These are phyloP conservation scores for Yponomeuta evonymella DNA, from an alignment of 2,888 invertebrate species.

Conservation along the genomic window DNA sequence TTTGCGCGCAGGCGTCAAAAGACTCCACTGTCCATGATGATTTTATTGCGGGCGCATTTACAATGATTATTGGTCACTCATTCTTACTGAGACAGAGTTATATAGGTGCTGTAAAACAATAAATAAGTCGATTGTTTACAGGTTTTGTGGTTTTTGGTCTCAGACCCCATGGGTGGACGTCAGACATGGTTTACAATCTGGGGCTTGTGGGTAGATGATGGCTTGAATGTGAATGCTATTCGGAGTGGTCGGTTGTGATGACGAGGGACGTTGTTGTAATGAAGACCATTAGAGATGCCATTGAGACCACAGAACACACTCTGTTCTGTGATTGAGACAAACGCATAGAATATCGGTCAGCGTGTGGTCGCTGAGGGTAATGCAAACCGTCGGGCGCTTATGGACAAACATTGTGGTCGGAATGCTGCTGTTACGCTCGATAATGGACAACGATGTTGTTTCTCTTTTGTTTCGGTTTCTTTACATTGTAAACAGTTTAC, in stretches of 20 bases:
- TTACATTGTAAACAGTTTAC: neutral
- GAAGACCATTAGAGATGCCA: constrained; percentile 36
- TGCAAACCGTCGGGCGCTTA: constrained; percentile 41
- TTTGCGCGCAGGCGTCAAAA: constrained; percentile 15
- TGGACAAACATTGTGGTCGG: constrained; percentile 31
- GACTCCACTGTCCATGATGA: constrained; percentile 57
- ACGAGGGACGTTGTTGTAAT: constrained; percentile 43
- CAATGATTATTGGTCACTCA: constrained; percentile 51
- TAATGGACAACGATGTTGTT: constrained; percentile 39
- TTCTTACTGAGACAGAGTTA: constrained; percentile 55
- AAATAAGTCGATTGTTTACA: constrained; percentile 66
- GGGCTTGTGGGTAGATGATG: constrained; percentile 52
- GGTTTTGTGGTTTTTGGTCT: constrained; percentile 47
- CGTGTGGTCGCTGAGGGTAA: constrained; percentile 18
- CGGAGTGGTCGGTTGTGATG: constrained; percentile 43
- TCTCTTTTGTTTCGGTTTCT: neutral
- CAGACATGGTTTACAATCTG: constrained; percentile 43
- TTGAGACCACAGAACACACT: too few species aligned
- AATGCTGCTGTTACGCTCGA: constrained; percentile 38
- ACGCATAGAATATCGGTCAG: constrained; percentile 21
- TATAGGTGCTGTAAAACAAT: constrained; percentile 71
- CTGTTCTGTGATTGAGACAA: constrained; percentile 51
- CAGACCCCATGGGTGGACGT: constrained; percentile 56
- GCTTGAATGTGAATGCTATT: constrained; percentile 41
- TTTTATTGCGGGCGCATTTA: constrained; percentile 67